Evolutionary conservation across 1,140 invertebrate genomes (phyloP).

Genomic region (Dufourea novaeangliae): DNA sequence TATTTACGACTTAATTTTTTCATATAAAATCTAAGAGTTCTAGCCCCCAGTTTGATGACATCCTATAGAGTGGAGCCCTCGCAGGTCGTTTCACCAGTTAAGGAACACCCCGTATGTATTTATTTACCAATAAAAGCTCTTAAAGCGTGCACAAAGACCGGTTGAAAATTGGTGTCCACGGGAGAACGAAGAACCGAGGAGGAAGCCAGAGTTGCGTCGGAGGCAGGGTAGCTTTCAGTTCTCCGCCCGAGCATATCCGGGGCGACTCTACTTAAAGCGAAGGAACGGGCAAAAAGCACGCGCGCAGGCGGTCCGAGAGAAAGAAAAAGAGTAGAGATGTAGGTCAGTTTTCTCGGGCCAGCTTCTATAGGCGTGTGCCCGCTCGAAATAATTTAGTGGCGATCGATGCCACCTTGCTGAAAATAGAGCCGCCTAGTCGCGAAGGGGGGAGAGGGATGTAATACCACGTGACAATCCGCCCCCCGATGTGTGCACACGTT

Average conservation of each 20-base stretch:
- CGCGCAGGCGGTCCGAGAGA: not conserved
- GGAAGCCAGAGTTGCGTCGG: conserved; percentile 12
- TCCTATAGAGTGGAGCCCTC: no score
- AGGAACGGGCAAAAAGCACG: conserved; percentile 20
- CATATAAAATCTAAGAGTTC: no score
- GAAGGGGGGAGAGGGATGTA: conserved; percentile 60
- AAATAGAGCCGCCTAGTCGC: conserved; percentile 72
- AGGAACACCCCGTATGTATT: no score
- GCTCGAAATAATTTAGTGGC: conserved; percentile 81
- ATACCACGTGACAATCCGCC: conserved; percentile 53
- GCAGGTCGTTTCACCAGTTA: no score
- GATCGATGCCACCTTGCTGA: conserved; percentile 77
- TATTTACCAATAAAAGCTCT: not conserved
- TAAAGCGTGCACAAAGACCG: not conserved
- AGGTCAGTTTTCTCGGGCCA: conserved; percentile 78
- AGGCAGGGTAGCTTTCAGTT: conserved; percentile 32
- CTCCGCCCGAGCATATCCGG: conserved; percentile 35
- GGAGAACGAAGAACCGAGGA: not conserved
- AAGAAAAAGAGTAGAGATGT: conserved; percentile 67
- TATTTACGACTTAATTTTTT: no score
- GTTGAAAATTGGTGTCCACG: not conserved
- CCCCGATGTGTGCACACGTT: conserved; percentile 41
- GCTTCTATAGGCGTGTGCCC: conserved; percentile 72
- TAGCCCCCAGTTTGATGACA: no score
- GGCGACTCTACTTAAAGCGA: conserved; percentile 34